Evolutionary conservation across 2,888 invertebrate species (phyloP).

Genomic region (Copidosoma aretas): DNA sequence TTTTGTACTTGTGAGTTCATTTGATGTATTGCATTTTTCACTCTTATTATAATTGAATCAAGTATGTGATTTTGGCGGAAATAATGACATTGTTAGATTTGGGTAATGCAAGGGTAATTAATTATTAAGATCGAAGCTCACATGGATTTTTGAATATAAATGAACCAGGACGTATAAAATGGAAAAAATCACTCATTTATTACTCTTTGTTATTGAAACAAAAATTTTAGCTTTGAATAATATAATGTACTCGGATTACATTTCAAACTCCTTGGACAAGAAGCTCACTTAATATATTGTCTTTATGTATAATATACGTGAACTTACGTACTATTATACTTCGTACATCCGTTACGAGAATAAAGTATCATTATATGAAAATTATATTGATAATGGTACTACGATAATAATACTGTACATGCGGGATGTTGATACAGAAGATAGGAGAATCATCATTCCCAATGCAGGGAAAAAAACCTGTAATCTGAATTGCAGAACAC

Average conservation of each 20-base stretch:
- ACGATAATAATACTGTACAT: slow-evolving; percentile 50
- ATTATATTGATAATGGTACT: slow-evolving; percentile 23
- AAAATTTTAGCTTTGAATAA: background rate
- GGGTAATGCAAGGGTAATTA: too few species aligned
- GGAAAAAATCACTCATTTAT: background rate
- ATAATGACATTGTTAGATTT: too few species aligned
- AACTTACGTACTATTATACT: slow-evolving; percentile 15
- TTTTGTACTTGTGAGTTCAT: too few species aligned
- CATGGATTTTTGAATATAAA: too few species aligned
- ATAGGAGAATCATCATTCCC: background rate
- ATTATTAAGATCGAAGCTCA: too few species aligned
- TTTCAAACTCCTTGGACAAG: background rate
- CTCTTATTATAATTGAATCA: too few species aligned
- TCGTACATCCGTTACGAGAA: slow-evolving; percentile 20
- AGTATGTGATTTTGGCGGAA: too few species aligned
- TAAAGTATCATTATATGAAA: slow-evolving; percentile 43
- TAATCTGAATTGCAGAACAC: background rate
- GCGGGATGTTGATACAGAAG: slow-evolving; percentile 38
- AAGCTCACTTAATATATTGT: background rate
- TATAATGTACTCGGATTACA: background rate
- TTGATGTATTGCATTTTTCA: too few species aligned
- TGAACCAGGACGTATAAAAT: background rate
- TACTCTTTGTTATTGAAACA: background rate
- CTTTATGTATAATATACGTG: slow-evolving; percentile 18
- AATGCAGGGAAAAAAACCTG: background rate